Evolutionary conservation across 64 coral and sea anemone species (phyloP).

Genomic region (Montipora foliosa): DNA sequence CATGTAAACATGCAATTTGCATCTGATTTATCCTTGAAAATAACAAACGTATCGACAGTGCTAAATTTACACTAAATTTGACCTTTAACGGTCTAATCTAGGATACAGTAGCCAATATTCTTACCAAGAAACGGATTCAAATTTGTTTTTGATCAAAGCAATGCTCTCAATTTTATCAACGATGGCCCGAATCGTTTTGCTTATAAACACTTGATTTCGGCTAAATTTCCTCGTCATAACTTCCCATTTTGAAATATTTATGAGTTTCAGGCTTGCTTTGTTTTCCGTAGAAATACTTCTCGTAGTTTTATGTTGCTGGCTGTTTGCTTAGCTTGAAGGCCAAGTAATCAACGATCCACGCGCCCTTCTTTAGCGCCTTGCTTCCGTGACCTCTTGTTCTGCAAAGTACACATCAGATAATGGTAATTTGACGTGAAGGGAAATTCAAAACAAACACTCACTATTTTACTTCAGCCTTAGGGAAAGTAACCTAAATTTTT

Average conservation of each 20-base stretch:
- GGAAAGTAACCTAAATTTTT: neutral
- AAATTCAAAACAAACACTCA: constrained; percentile 52
- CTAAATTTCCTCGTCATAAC: constrained; percentile 25
- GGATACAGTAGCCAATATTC: neutral
- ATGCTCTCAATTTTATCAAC: constrained; percentile 1
- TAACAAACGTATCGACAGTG: constrained; percentile 28
- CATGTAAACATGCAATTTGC: constrained; percentile 77
- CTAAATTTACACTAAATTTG: constrained; percentile 5
- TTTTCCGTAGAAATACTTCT: constrained; percentile 17
- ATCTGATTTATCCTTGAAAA: constrained; percentile 54
- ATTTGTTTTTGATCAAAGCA: constrained; percentile 11
- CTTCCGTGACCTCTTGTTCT: constrained; percentile 25
- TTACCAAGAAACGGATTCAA: neutral
- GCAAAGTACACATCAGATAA: constrained; percentile 34
- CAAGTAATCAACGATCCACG: neutral
- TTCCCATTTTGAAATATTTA: constrained; percentile 50
- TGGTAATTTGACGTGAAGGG: constrained; percentile 28
- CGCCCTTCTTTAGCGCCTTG: neutral
- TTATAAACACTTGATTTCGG: constrained; percentile 37
- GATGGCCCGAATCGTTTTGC: neutral
- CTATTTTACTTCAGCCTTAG: neutral
- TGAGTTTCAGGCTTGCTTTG: constrained; percentile 58
- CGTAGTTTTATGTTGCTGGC: neutral
- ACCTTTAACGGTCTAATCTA: constrained; percentile 11
- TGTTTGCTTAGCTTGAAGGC: constrained; percentile 1